Evolutionary conservation across 2,113 vertebrate species (phyloP), one percentile per base, ranked within the genome.

Genomic region (Pipa parva): DNA sequence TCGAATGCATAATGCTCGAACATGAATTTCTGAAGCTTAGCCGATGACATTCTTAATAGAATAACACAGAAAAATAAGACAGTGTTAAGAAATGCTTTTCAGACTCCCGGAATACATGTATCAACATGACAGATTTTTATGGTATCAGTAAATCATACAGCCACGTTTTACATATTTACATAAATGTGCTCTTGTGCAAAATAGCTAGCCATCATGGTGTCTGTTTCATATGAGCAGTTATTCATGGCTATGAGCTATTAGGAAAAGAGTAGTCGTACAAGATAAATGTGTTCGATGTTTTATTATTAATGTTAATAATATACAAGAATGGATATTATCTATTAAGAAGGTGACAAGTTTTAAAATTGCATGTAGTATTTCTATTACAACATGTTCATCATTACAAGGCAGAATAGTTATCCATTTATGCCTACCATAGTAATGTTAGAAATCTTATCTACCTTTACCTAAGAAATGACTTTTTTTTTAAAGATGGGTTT

Each of bases 251-350:
- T 11, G 31, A 69, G 57, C 65, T 69, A 48, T 60, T 60, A 69
- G 6, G 11, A 29, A 21, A 27, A 33, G 12, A 18, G 22, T 42
- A 36, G 27, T n/a, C 24, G 11, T 36, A 6, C 13, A 68, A 52
- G 65, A 69, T 57, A 52, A 69, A 69, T 60, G 48, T 28, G 11
- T 24, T 52, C 39, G 56, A 60, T 69, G 33, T 60, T 60, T 36
- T 60, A 60, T 52, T 60, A 69, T 69, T 69, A 60, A 69, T 69
- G 65, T 69, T 69, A 69, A 60, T 69, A 60, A 69, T 60, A 69
- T 69, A 60, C 65, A 50, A 52, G 33, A 69, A 69, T 60, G 57
- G 57, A 60, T 69, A 58, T 67, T 49, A 69, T 60, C 65, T 69
- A 59, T 69, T 59, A 69, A 45, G 29, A 48, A 59, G 55, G 27